Percentiles rank a stretch among this genome's conserved stretches.
Conservation (phyloP, 1,140 invertebrate species). For the Dendrolimus kikuchii region DNA sequence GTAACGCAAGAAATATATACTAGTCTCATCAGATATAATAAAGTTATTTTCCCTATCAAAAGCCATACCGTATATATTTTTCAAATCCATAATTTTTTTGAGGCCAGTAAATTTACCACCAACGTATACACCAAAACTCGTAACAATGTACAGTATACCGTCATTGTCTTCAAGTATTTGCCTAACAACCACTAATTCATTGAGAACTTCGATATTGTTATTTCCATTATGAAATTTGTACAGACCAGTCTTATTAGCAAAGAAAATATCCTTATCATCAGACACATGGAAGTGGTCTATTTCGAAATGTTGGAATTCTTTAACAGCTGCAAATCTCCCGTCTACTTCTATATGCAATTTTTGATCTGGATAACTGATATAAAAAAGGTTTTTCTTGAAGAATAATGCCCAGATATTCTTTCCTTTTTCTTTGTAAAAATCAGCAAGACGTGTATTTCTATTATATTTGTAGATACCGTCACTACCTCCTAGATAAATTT, state of each 20-base stretch:
- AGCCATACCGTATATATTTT: constrained; percentile 37
- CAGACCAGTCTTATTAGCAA: constrained; percentile 42
- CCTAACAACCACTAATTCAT: constrained; percentile 31
- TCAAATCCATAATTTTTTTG: constrained; percentile 29
- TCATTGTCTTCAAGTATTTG: constrained; percentile 40
- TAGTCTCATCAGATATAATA: constrained; percentile 35
- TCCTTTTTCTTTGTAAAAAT: constrained; percentile 38
- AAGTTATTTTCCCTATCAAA: constrained; percentile 49
- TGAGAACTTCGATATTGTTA: constrained; percentile 16
- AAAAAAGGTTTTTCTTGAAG: constrained; percentile 38
- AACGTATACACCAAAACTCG: constrained; percentile 34
- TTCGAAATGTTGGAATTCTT: constrained; percentile 43
- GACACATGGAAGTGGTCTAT: constrained; percentile 39
- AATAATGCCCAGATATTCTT: constrained; percentile 48
- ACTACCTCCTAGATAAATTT: constrained; percentile 44
- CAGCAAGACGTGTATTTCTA: constrained; percentile 37
- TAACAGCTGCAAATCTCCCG: constrained; percentile 35
- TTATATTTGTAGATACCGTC: constrained; percentile 55
- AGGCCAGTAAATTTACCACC: constrained; percentile 19
- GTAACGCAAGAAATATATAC: constrained; percentile 28
- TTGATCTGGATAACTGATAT: constrained; percentile 50
- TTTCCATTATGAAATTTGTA: constrained; percentile 32
- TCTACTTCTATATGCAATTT: constrained; percentile 39
- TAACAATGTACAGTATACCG: constrained; percentile 33
- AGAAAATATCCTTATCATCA: constrained; percentile 30